Conservation (phyloP, 1,140 invertebrate genomes). For the Bombus sibiricus region DNA sequence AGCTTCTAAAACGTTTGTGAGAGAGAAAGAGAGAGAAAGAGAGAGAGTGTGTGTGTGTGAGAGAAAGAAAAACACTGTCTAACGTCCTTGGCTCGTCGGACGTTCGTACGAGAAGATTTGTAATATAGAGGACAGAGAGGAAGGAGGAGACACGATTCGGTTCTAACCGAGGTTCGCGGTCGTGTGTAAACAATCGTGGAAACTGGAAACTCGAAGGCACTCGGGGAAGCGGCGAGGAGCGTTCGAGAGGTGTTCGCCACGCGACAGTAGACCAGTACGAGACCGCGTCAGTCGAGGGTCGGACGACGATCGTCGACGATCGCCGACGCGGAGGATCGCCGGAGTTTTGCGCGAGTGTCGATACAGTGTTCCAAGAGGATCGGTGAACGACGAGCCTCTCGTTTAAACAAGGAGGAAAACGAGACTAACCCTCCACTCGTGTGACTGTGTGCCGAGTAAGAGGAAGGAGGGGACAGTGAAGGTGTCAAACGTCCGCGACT, state of each 20-base stretch:
- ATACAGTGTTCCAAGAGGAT: conserved; percentile 16
- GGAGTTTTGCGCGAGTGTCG: conserved; percentile 25
- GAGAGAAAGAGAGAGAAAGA: neutral
- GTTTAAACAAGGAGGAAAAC: neutral
- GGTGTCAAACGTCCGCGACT: conserved; percentile 69
- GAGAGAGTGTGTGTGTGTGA: no score
- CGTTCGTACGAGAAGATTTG: neutral
- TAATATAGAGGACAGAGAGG: neutral
- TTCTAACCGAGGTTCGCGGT: neutral
- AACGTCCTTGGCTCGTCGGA: neutral
- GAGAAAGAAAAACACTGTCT: neutral
- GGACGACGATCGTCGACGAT: conserved; percentile 18
- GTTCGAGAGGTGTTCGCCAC: conserved; percentile 11
- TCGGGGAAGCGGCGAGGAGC: neutral
- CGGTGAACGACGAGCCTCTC: neutral
- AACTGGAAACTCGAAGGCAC: neutral
- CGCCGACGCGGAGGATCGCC: neutral
- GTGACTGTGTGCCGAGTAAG: neutral
- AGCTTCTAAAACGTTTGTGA: neutral
- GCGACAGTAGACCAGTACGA: neutral
- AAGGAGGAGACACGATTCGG: conserved; percentile 39
- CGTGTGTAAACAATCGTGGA: conserved; percentile 11
- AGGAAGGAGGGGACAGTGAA: conserved; percentile 63
- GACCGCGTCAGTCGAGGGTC: conserved; percentile 10
- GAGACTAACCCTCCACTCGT: neutral